phyloP scores from a whole-genome alignment of 2,113 vertebrate genomes.

The Tetrao urogallus region DNA sequence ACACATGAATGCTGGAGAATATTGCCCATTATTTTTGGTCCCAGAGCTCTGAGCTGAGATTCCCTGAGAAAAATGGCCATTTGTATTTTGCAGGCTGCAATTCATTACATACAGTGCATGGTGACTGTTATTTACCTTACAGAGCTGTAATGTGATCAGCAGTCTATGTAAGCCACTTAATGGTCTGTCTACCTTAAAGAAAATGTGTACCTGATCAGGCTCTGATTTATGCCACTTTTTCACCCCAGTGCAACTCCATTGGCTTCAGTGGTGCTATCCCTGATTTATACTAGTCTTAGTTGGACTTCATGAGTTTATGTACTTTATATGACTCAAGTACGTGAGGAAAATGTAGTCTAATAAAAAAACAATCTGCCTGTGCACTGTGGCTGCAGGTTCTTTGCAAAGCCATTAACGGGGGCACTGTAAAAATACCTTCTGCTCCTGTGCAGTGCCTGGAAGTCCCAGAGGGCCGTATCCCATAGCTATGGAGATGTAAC shows the following conservation, averaged over 20 bases:
- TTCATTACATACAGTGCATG: conserved; percentile 49
- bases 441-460: background rate
- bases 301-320: conserved; percentile 55
- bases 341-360: conserved; percentile 25
- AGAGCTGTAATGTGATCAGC: conserved; percentile 64
- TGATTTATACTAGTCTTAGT: conserved; percentile 60
- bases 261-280: conserved; percentile 15
- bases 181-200: conserved; percentile 65
- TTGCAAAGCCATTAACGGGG: conserved; percentile 15
- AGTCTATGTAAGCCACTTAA: conserved; percentile 67
- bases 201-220: conserved; percentile 64
- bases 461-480: conserved; percentile 33
- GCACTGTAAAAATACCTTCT: background rate
- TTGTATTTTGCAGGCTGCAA: conserved; percentile 43
- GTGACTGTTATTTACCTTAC: conserved; percentile 69
- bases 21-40: conserved; percentile 73
- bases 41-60: conserved; percentile 55
- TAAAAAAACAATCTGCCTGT: conserved; percentile 60
- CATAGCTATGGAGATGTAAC: background rate
- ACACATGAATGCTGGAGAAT: conserved; percentile 67
- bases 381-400: background rate
- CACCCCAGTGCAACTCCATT: conserved; percentile 20
- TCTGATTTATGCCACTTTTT: conserved; percentile 64
- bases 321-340: conserved; percentile 51
- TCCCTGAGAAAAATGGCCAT: conserved; percentile 65